Evolutionary conservation across 2,113 vertebrate genomes (phyloP), one percentile per base, ranked within the genome.

Genomic region (Microcebus lehilahytsara): DNA sequence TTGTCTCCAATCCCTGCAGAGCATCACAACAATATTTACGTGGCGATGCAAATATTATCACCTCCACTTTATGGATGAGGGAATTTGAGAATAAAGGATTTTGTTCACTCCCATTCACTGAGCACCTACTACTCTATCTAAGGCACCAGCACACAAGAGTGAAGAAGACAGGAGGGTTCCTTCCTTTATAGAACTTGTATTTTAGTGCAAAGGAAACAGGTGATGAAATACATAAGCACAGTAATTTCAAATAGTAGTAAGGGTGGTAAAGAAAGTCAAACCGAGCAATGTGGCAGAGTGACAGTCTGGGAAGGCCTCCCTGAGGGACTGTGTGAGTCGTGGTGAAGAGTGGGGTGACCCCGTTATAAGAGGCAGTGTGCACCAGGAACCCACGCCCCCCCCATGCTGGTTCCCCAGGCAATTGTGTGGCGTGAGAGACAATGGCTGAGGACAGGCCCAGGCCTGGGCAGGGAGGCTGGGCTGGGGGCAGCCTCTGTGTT

Each of bases 241-340:
- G 60, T 72, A 12, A 86, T 66, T 85, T 91, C 14, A n/a, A 53
- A 30, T 67, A 32, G 46, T 11, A 25, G 37, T 72, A 27, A 90
- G 42, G 25, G 23, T 1, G 2, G 40, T 42, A 17, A 37, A 60
- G 49, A 81, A 75, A 40, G 75, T 27, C 17, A 46, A 64, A 62
- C 14, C 0, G 0, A 23, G 86, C 37, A 37, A 56, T 25, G n/a
- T 11, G 30, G 27, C 30, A 25, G 74, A 12, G n/a, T 40, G 86
- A 9, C 10, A 9, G 34, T 3, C 51, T 9, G 27, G 27, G 34
- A 32, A 77, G 49, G 53, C 62, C 9, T 60, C 42, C 64, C 84
- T 46, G 62, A 51, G 9, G 19, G 20, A 4, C 9, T 17, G 1
- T 11, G 2, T 53, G 53, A 49, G 46, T 56, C 25, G 0, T 40